Evolutionary conservation across 2,888 invertebrate genomes (phyloP).

Genomic region (Dolichomitus sp.): DNA sequence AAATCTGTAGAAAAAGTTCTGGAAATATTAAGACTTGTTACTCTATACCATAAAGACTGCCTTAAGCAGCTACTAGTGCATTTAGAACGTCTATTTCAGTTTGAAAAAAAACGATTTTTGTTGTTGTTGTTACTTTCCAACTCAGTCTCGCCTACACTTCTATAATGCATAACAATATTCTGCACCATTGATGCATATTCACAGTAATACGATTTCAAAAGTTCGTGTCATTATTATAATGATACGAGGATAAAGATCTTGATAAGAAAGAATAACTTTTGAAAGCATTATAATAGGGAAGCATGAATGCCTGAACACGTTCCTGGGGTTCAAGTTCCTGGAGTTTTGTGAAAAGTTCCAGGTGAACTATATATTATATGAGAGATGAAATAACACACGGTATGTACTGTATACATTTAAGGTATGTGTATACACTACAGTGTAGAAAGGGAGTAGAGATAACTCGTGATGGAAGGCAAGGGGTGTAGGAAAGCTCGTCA

Average conservation of each 20-base stretch:
- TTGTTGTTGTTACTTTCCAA: too few species aligned
- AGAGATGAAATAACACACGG: slow-evolving; percentile 6
- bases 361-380: neutral
- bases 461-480: slow-evolving; percentile 9
- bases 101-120: too few species aligned
- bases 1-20: too few species aligned
- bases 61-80: too few species aligned
- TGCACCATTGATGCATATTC: neutral
- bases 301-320: slow-evolving; percentile 3
- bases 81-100: too few species aligned
- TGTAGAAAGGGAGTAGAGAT: slow-evolving; percentile 6
- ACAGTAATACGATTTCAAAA: neutral
- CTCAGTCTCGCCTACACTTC: too few species aligned
- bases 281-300: slow-evolving; percentile 10
- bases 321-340: neutral
- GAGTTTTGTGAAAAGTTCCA: slow-evolving; percentile 10
- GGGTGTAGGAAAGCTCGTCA: slow-evolving; percentile 12
- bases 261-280: slow-evolving; percentile 7
- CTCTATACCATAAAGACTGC: too few species aligned
- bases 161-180: too few species aligned
- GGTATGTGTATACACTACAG: neutral
- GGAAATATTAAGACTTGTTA: too few species aligned
- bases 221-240: slow-evolving; percentile 6
- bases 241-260: slow-evolving; percentile 11
- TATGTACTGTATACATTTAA: slow-evolving; percentile 17